A percentile compares a stretch with the other conserved stretches of the same genome.
Conservation (phyloP, 2,113 vertebrate species). For the Nesospiza acunhae region DNA sequence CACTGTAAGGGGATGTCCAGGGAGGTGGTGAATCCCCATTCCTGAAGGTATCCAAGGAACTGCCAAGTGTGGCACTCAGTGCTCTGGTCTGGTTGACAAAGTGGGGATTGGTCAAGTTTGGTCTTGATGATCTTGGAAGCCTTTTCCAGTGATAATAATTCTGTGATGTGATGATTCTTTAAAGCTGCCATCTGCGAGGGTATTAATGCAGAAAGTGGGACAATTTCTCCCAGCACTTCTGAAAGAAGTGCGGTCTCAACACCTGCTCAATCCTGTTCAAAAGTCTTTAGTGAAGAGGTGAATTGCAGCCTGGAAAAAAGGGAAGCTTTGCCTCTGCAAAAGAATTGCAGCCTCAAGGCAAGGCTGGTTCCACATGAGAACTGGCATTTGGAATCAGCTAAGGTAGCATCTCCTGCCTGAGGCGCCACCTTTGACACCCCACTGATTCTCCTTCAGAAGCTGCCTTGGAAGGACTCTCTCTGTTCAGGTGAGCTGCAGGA, state of each 20-base stretch:
- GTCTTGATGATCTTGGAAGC: neutral
- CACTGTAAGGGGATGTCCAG: neutral
- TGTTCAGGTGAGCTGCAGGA: neutral
- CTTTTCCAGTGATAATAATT: neutral
- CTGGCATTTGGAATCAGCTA: neutral
- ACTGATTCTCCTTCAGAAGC: neutral
- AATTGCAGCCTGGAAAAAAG: neutral
- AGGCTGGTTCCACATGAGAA: neutral
- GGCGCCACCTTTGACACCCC: neutral
- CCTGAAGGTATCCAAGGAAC: neutral
- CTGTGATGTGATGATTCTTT: neutral
- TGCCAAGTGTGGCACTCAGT: fast-evolving
- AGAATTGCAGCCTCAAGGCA: neutral
- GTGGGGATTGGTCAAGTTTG: neutral
- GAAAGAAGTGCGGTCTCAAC: neutral
- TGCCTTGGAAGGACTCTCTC: neutral
- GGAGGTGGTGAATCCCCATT: neutral
- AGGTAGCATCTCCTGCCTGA: neutral
- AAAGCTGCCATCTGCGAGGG: neutral
- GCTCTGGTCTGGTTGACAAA: neutral
- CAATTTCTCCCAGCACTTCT: neutral
- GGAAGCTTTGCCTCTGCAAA: neutral
- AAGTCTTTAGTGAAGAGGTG: neutral
- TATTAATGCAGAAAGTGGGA: neutral
- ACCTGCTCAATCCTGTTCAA: neutral